phyloP scores from a whole-genome alignment of 2,113 vertebrate genomes.

The Pipra filicauda region DNA sequence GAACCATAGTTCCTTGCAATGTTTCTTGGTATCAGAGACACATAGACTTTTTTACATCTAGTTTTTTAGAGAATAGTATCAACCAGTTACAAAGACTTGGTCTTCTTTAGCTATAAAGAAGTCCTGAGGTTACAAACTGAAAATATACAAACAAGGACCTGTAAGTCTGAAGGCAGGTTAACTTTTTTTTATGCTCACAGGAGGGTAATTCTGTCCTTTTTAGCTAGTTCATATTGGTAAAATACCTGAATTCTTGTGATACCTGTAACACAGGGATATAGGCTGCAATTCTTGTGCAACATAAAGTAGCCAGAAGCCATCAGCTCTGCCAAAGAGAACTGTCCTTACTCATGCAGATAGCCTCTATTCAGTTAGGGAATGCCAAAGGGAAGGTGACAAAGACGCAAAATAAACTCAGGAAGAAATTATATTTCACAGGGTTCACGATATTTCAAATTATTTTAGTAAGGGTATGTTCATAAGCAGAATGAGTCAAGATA shows the following conservation, averaged over 20 bases:
- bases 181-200: background rate
- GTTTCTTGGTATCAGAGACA: background rate
- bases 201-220: background rate
- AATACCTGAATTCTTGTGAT: background rate
- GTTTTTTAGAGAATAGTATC: background rate
- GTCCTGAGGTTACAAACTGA: background rate
- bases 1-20: background rate
- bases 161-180: background rate
- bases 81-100: background rate
- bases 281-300: background rate
- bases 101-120: background rate
- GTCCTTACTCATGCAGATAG: background rate
- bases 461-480: background rate
- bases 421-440: fast-evolving
- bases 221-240: background rate
- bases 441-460: background rate
- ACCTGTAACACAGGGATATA: background rate
- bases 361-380: background rate
- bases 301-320: background rate
- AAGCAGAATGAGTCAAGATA: background rate
- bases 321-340: background rate
- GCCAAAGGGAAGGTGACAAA: background rate
- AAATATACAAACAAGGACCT: background rate
- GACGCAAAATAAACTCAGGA: background rate
- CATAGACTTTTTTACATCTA: background rate